phyloP scores from a whole-genome alignment of 2,797 vertebrate genomes.

The Prunella strophiata region DNA sequence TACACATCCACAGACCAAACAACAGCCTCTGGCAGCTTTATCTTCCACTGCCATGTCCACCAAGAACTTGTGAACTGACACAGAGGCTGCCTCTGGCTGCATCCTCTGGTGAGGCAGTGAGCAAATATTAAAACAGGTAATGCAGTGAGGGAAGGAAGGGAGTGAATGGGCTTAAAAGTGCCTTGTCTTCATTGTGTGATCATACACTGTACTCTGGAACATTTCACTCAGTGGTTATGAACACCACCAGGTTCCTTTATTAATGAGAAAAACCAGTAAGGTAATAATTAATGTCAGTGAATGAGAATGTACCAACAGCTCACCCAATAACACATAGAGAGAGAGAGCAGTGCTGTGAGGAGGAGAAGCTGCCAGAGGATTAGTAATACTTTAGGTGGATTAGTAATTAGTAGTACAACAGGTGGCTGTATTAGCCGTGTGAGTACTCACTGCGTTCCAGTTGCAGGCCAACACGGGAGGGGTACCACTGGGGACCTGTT shows the following conservation, averaged over 20 bases:
- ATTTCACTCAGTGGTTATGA: not conserved
- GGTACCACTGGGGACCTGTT: slow-evolving; percentile 78
- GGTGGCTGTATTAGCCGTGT: not conserved
- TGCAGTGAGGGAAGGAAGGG: not conserved
- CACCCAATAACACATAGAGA: rapidly evolving
- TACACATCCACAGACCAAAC: not conserved
- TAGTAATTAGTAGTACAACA: not conserved
- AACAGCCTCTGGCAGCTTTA: not conserved
- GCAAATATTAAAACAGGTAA: not conserved
- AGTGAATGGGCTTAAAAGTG: not conserved
- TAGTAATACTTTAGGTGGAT: not conserved
- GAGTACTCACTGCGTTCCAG: slow-evolving; percentile 76
- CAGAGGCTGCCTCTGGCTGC: not conserved
- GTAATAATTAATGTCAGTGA: not conserved
- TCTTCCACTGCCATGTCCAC: not conserved
- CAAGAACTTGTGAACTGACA: not conserved
- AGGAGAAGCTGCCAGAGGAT: not conserved
- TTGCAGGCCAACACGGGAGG: slow-evolving; percentile 78
- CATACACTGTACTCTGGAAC: not conserved
- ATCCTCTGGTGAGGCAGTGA: not conserved
- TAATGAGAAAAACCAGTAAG: not conserved
- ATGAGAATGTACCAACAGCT: not conserved
- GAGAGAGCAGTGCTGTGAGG: not conserved
- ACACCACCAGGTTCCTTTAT: not conserved
- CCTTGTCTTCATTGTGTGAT: not conserved